Evolutionary conservation across 2,888 invertebrate species (phyloP).

Genomic region (Penaeus monodon): DNA sequence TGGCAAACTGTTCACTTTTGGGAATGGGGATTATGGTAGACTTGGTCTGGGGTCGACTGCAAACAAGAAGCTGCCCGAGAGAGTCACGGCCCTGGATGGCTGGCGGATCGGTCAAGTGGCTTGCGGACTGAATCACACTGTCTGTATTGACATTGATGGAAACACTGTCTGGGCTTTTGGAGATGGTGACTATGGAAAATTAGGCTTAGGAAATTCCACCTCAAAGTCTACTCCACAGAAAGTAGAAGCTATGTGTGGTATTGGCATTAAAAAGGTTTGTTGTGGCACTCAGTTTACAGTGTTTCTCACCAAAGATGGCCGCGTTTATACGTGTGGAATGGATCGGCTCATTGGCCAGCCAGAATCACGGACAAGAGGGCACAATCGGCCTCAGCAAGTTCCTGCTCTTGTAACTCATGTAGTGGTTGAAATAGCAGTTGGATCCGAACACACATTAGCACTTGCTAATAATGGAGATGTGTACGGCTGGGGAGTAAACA

Average conservation of each 20-base stretch:
- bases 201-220: constrained; percentile 69
- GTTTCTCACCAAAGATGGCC: constrained; percentile 75
- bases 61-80: constrained; percentile 77
- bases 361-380: constrained; percentile 71
- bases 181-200: constrained; percentile 78
- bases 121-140: constrained; percentile 78
- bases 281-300: constrained; percentile 78
- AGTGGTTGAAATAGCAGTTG: constrained; percentile 76
- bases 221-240: constrained; percentile 70
- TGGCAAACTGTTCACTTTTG: constrained; percentile 78
- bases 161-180: constrained; percentile 77
- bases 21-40: constrained; percentile 78
- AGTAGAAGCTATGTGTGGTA: constrained; percentile 74
- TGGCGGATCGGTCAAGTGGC: constrained; percentile 74
- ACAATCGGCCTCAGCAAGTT: constrained; percentile 74
- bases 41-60: constrained; percentile 71
- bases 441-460: constrained; percentile 76
- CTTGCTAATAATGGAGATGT: constrained; percentile 75
- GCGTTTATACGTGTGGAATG: constrained; percentile 76
- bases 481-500: constrained; percentile 77
- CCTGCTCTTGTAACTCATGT: constrained; percentile 72
- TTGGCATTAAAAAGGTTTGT: constrained; percentile 75
- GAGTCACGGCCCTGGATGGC: constrained; percentile 73
- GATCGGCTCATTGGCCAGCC: constrained; percentile 76
- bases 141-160: constrained; percentile 76